phyloP scores from a whole-genome alignment of 2,113 vertebrate species.

The Leptobrachium leishanense region DNA sequence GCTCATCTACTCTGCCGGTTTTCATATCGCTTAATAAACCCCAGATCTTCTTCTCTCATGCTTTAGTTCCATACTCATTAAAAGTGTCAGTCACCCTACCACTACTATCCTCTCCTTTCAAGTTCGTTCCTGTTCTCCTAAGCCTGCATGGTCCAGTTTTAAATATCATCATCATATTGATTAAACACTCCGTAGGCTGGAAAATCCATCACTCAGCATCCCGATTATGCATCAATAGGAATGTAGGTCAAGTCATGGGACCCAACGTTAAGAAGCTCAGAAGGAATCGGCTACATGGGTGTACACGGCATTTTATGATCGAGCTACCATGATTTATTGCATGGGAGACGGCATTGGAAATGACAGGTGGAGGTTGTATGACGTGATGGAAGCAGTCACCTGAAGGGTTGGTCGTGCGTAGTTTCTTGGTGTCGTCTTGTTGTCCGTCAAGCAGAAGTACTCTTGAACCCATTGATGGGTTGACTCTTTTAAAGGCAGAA shows the following conservation, averaged over 20 bases:
- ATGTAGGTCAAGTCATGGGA: not conserved
- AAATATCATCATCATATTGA: not conserved
- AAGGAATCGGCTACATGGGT: too few relatives aligned
- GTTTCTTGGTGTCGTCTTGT: too few relatives aligned
- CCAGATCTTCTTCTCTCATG: not conserved
- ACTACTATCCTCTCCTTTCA: not conserved
- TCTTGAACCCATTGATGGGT: too few relatives aligned
- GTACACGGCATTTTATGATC: too few relatives aligned
- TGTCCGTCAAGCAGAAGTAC: too few relatives aligned
- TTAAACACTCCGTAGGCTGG: not conserved
- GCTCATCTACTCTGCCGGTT: not conserved
- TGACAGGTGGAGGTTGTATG: not conserved
- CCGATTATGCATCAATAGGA: not conserved
- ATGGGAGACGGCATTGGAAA: not conserved
- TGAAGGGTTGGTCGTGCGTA: not conserved
- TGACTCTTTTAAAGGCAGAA: too few relatives aligned
- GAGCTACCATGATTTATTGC: too few relatives aligned
- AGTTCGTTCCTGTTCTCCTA: not conserved
- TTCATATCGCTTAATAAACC: not conserved
- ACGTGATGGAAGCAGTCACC: not conserved
- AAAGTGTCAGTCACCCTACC: not conserved
- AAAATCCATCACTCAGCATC: not conserved
- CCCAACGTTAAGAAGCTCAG: not conserved
- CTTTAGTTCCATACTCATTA: not conserved
- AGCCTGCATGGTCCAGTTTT: not conserved